These are phyloP conservation scores for Anas platyrhynchos DNA, from an alignment of 2,113 vertebrate genomes.

Conservation along the genomic window DNA sequence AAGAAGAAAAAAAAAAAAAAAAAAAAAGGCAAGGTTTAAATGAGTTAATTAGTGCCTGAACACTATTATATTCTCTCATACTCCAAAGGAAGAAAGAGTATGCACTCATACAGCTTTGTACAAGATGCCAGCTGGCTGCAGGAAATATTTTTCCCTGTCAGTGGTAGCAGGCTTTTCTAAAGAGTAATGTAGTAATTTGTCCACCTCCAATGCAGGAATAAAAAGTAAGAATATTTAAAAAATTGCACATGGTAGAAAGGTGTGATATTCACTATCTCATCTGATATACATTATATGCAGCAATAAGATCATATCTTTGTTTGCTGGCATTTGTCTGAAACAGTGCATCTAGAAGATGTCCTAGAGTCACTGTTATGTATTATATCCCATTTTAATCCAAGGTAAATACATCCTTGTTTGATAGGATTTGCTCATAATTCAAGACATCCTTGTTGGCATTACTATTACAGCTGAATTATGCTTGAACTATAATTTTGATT, in stretches of 20 bases:
- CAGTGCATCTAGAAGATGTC: neutral
- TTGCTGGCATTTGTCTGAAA: neutral
- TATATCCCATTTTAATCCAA: neutral
- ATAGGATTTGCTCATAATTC: neutral
- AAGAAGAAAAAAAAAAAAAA: neutral
- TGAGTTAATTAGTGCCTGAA: neutral
- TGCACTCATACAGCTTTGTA: neutral
- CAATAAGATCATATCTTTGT: neutral
- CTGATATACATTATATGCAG: neutral
- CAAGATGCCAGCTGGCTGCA: neutral
- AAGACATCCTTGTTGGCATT: neutral
- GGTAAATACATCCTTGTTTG: neutral
- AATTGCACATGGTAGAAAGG: neutral
- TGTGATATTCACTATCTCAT: neutral
- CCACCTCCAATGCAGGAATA: neutral
- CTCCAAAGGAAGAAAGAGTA: neutral
- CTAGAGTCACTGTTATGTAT: neutral
- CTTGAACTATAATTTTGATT: neutral
- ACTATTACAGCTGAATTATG: neutral
- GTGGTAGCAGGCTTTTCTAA: neutral
- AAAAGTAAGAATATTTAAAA: neutral
- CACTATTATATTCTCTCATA: neutral
- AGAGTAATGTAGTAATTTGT: neutral
- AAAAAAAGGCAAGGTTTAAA: neutral
- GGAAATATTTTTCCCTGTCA: neutral